phyloP scores from a whole-genome alignment of 2,888 invertebrate species.

The Thelaira solivaga region DNA sequence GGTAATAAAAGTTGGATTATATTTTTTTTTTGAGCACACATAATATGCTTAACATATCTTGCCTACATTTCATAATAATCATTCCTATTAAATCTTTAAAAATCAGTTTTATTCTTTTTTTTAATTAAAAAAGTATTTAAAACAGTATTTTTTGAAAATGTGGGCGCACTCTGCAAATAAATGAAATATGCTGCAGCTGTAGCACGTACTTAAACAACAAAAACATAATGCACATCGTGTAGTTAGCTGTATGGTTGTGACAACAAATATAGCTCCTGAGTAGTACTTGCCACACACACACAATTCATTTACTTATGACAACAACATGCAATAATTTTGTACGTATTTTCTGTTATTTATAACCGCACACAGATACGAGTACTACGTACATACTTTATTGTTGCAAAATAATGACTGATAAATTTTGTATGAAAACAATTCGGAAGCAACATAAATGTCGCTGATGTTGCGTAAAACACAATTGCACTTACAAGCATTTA shows the following conservation, averaged over 20 bases:
- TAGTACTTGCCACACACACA: neutral
- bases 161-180: neutral
- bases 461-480: constrained; percentile 28
- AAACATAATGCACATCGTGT: constrained; percentile 30
- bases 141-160: too few relatives aligned
- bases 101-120: too few relatives aligned
- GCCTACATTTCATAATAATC: too few relatives aligned
- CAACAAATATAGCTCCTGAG: constrained; percentile 27
- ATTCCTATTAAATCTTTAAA: too few relatives aligned
- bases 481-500: neutral
- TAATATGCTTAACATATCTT: too few relatives aligned
- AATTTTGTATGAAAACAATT: constrained; percentile 37
- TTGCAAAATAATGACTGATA: constrained; percentile 37
- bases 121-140: too few relatives aligned
- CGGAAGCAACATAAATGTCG: constrained; percentile 44
- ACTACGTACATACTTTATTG: too few relatives aligned
- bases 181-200: constrained; percentile 5
- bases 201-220: constrained; percentile 26
- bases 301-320: neutral
- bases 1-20: too few relatives aligned
- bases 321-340: constrained; percentile 12
- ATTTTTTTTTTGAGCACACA: too few relatives aligned
- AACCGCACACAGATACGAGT: neutral
- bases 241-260: constrained; percentile 31
- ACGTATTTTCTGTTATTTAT: constrained; percentile 28